Base-by-base conservation (phyloP, 2,888 invertebrate species). In the Helleia helle region DNA sequence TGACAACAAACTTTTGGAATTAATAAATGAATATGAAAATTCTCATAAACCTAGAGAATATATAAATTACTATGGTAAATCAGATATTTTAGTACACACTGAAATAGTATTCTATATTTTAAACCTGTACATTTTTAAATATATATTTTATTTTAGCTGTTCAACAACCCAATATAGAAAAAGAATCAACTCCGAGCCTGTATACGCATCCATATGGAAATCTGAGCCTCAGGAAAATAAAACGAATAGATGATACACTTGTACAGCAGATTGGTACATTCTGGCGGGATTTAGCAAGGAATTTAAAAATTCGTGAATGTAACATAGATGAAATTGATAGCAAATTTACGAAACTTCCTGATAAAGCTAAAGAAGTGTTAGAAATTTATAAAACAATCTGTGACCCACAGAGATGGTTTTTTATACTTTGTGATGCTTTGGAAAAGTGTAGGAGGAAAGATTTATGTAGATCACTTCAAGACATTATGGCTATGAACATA, bases 211-310 rank as follows among this genome's bases (percentile, higher is more conserved):
- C 66, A 17, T 50, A 51, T 37, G 52, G 55, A 25, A 53, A 48
- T 9, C 48, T 72, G 25, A 68, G 62, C 44, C 42, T 54, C 18
- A 57, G 39, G 39, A 81, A 71, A 54, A 66, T 56, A 37, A 53
- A 67, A 42, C 66, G 65, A 45, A 74, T 84, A 18, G 56, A 67
- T 36, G 48, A 65, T 47, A 73, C 63, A 26, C 58, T 84, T 1
- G 55, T 54, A 38, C 65, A 70, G 47, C 66, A 73, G 47, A 75
- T 83, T 49, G 83, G 83, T 4, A 62, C 53, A 29, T 62, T 51
- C 40, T 84, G 84, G 84, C 61, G 66, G 26, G 72, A 74, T 28
- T 56, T 84, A 4, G 83, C 64, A 11, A 69, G 84, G 44, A 71
- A 67, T 46, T 58, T 84, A 14, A 64, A 62, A 39, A 61, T 81